These are phyloP conservation scores for Aphrophora alni DNA, from an alignment of 2,888 invertebrate genomes.

Conservation along the genomic window DNA sequence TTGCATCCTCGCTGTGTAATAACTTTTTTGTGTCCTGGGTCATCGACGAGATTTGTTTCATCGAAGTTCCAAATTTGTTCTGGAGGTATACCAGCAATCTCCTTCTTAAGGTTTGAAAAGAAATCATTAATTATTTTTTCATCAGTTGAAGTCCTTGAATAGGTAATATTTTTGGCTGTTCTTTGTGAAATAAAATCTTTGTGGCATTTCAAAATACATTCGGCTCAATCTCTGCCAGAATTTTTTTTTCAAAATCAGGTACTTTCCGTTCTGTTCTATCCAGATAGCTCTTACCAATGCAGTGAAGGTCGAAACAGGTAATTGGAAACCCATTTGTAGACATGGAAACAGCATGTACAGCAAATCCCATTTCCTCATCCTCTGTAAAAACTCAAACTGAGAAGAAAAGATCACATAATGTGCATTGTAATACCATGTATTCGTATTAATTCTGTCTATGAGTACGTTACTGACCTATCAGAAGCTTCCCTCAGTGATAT, in stretches of 20 bases:
- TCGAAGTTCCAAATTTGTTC: conserved; percentile 53
- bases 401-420: not conserved
- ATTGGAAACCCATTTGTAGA: not conserved
- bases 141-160: not conserved
- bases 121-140: not conserved
- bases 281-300: not conserved
- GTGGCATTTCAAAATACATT: not conserved
- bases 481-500: conserved; percentile 24
- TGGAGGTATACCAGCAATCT: conserved; percentile 36
- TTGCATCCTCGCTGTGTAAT: conserved; percentile 51
- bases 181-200: not conserved
- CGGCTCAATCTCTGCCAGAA: not conserved
- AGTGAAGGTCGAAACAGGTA: not conserved
- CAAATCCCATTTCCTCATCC: not conserved
- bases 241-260: not conserved
- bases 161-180: not conserved
- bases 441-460: not conserved
- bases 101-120: not conserved
- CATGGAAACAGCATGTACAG: not conserved
- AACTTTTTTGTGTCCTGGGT: conserved; percentile 52
- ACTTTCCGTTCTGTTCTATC: not conserved
- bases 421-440: not conserved
- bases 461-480: not conserved
- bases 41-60: conserved; percentile 53
- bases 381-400: not conserved